Evolutionary conservation across 2,888 invertebrate species (phyloP), one percentile per base, ranked within the genome.

Genomic region (Autographa pulchrina): DNA sequence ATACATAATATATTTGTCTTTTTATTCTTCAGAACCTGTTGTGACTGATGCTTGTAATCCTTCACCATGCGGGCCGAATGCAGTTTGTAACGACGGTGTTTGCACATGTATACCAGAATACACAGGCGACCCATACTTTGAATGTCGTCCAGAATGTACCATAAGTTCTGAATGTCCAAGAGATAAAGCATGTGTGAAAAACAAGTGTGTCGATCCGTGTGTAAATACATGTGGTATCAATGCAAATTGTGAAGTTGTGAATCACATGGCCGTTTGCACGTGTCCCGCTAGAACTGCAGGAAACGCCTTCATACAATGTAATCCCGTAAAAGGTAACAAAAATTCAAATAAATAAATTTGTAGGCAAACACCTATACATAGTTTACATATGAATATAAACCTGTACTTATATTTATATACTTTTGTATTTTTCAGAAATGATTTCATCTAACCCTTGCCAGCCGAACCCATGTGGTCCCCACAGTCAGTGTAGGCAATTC

Each of bases 221-320:
- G 96, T 96, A 14, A 97, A 97, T 77, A 97, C 97, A n/a, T 98
- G 98, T 89, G 98, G 98, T 18, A 93, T 95, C 75, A 97, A 97
- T 86, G 98, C 98, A 0, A 89, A 97, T 70, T 98, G 98, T 89
- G 95, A 97, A 83, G 97, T 97, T 4, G 96, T 97, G 52, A 97
- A 97, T 86, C 98, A 98, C 86, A 97, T 97, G 88, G 97, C 98
- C 11, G 97, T 97, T 85, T 98, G 98, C 86, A 96, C 96, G 59
- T 98, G 98, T 89, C 97, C 97, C n/a, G 90, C 93, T 38, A 97
- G 96, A 85, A 97, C 96, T 89, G 94, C 96, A 43, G 98, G 98
- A 84, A 97, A 98, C 91, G 97, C 98, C 60, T 96, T 98, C 92
- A 94, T 97, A 71, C 94, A 96, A 77, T 98, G 98, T 86, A 95